Evolutionary conservation across 2,888 invertebrate species (phyloP), one percentile per base, ranked within the genome.

Genomic region (Epistrophe eligans): DNA sequence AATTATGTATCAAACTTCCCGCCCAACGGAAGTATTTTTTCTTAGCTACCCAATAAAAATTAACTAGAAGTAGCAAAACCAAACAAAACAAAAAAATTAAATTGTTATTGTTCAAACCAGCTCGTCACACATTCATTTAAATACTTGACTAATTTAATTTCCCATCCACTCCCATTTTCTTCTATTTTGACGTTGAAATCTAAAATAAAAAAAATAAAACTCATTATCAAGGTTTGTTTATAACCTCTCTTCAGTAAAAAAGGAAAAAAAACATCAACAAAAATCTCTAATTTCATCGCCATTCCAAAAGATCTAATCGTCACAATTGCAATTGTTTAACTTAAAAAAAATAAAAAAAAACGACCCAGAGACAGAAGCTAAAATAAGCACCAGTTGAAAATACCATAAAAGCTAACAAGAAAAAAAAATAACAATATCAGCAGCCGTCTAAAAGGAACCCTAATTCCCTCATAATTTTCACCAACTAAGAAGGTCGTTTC

Each of bases 391-490:
- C 17, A 48, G 48, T 17, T 17, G 9, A 35, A 64, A 45, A 66
- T 13, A 35, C 15, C 13, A 50, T 13, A 48, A 19, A 28, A 35
- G 2, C 28, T 13, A 38, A 50, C 8, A 50, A 50, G 19, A 35
- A 66, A 4, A 38, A 35, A 66, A 4, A 38, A 50, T 7, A 50
- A 50, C 35, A 50, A 66, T 13, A 35, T 15, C 28, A 71, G 13
- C 17, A 71, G 13, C 19, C 28, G 15, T 8, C 9, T 38, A 17
- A 52, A 24, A 43, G 45, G 72, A 43, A 58, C n/a, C 57, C 71
- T 48, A 35, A 77, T 87, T 87, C 87, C 88, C 88, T 88, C 79
- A 84, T 88, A 84, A 88, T 88, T 88, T 88, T 88, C 84, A 77
- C 79, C 88, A 80, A 70, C 88, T 40, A 84, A 84, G 77, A 84